These are phyloP conservation scores for Trachelus stipa DNA, from an alignment of 2,888 invertebrate genomes.

Conservation along the genomic window DNA sequence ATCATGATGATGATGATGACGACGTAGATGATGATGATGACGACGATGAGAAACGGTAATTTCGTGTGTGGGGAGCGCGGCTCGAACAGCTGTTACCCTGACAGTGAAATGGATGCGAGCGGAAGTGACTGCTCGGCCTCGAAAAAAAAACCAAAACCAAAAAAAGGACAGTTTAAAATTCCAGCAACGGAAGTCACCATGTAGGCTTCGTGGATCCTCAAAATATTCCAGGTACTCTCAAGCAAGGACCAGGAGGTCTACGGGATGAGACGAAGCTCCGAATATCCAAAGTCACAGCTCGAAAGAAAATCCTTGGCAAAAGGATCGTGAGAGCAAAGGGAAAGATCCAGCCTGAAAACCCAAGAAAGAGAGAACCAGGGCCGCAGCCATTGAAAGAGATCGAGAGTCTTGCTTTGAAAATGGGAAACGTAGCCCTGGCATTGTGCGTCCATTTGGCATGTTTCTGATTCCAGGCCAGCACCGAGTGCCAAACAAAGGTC, in stretches of 20 bases:
- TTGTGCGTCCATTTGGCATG: conserved; percentile 1
- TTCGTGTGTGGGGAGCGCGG: conserved; percentile 32
- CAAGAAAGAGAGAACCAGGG: not conserved
- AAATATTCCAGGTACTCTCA: not conserved
- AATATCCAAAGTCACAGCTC: not conserved
- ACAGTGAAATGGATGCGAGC: not conserved
- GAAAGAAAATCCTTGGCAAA: not conserved
- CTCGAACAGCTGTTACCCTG: conserved; percentile 22
- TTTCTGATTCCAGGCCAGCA: not conserved
- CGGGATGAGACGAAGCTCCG: not conserved
- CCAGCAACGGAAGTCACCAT: not conserved
- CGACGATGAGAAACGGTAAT: conserved; percentile 34
- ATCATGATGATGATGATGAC: conserved; percentile 3
- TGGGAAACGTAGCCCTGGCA: not conserved
- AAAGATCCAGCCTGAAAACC: not conserved
- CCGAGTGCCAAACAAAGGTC: not conserved
- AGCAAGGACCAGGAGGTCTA: not conserved
- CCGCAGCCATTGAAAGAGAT: not conserved
- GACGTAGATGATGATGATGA: conserved; percentile 42
- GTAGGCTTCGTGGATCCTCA: not conserved
- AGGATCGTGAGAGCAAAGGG: not conserved
- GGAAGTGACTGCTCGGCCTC: not conserved
- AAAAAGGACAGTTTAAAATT: not conserved
- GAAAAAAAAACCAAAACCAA: too few species aligned
- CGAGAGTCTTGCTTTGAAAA: not conserved